Conservation (phyloP, 1,140 invertebrate species). For the Heliothis subflexa region DNA sequence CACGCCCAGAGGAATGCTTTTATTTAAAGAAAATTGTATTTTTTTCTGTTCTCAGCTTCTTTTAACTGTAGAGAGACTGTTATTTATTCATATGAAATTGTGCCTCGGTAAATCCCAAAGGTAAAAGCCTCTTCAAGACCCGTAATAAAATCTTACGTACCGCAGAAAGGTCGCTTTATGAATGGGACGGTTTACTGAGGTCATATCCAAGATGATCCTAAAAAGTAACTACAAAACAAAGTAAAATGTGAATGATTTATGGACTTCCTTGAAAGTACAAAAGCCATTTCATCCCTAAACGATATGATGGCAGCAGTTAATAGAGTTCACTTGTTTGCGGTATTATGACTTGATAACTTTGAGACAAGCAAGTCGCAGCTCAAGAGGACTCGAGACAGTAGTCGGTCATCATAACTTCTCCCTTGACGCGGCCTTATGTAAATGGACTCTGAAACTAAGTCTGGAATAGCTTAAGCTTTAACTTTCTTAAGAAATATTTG, state of each 20-base stretch:
- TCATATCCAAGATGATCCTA: slow-evolving; percentile 31
- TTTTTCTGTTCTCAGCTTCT: slow-evolving; percentile 18
- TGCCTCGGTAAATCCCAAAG: slow-evolving; percentile 15
- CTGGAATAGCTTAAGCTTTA: slow-evolving; percentile 22
- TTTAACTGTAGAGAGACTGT: slow-evolving; percentile 22
- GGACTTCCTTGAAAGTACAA: slow-evolving; percentile 5
- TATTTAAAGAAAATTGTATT: not conserved
- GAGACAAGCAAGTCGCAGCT: slow-evolving; percentile 13
- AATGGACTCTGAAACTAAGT: slow-evolving; percentile 6
- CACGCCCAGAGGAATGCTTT: slow-evolving; percentile 16
- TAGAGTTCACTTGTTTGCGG: slow-evolving; percentile 19
- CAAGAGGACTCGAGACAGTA: slow-evolving; percentile 26
- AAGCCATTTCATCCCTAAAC: slow-evolving; percentile 19
- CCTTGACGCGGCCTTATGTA: slow-evolving; percentile 16
- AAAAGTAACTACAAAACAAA: slow-evolving; percentile 28
- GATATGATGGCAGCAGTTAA: slow-evolving; percentile 15
- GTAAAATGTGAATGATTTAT: slow-evolving; percentile 31
- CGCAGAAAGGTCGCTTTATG: slow-evolving; percentile 35
- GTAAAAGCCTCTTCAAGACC: slow-evolving; percentile 26
- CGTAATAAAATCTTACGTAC: slow-evolving; percentile 44
- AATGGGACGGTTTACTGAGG: slow-evolving; percentile 11
- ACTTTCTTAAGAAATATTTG: too few species aligned
- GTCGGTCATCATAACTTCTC: slow-evolving; percentile 40
- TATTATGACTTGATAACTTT: slow-evolving; percentile 30
- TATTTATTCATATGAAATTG: slow-evolving; percentile 38